Base-by-base conservation (phyloP, 2,888 invertebrate species). In the Melieria omissa region DNA sequence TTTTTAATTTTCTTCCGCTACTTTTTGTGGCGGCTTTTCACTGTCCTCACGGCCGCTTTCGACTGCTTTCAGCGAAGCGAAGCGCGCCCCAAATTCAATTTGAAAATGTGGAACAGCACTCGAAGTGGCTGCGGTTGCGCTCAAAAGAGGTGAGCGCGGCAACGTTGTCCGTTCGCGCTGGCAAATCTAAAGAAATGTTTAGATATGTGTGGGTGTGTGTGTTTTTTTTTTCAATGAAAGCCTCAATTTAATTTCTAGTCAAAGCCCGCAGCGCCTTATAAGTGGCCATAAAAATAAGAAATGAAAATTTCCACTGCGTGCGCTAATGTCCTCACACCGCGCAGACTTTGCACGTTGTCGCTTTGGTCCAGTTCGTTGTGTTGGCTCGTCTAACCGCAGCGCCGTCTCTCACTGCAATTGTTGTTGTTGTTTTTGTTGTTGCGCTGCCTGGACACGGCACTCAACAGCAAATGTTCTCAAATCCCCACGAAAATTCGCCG, bases 1-100 rank as follows among this genome's bases (percentile, higher is more conserved):
- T 84, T 84, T 84, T 84, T 84, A 84, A 84, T 84, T 84, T 84
- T 81, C 83, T 84, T 77, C 81, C 80, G 80, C 77, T 79, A 73
- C 75, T 78, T 77, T 70, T 69, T 69, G 16, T n/a, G n/a, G n/a
- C n/a, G 7, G n/a, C 10, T 58, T 58, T 58, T 10, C 58, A 5
- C 9, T n/a, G n/a, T 57, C 8, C 14, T 61, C 47, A 67, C 65
- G 52, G 65, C 71, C 69, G 68, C 73, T 57, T 74, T 65, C 71
- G 65, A 82, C 29, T 29, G 29, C 29, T 29, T 29, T 1, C 29
- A 29, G 29, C 29, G 29, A 29, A 29, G 29, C 29, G 29, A 29
- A 2, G 29, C 29, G 29, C 29, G 29, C 1, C 29, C 29, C 29
- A 82, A 82, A 82, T 82, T 82, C 80, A 82, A 83, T 82, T 82